Evolutionary conservation across 2,113 vertebrate species (phyloP), one percentile per base, ranked within the genome.

Genomic region (Myotis yumanensis): DNA sequence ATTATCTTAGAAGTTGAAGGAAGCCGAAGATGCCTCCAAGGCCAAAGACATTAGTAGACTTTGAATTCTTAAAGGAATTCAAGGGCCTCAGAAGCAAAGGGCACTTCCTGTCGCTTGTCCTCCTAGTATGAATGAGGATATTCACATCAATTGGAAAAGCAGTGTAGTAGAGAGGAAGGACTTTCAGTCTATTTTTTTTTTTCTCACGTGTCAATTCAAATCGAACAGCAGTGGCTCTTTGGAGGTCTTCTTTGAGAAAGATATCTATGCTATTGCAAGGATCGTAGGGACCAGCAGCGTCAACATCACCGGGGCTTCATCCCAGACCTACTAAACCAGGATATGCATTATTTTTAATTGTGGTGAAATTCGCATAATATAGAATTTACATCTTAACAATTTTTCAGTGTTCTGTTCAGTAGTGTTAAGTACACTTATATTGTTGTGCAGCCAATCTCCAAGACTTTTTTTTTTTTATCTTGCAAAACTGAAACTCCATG

Each of bases 1-100:
- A 35, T 93, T 89, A 83, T 86, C 69, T 94, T 43, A 69, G 71
- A 95, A 72, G 32, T 76, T 18, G 75, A 75, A 88, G 69, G 57
- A 69, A 86, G 71, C 71, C 6, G 30, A 84, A 91, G 83, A 68
- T 68, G 46, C 20, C n/a, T 64, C 57, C 23, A 86, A 93, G 57
- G 35, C 52, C 89, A 89, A 94, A 89, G 20, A 25, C 48, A 57
- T 84, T 83, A 72, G 71, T 83, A 81, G 37, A 93, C 12, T 48
- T 23, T 84, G 57, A 59, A 89, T 28, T 92, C 14, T 37, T 79
- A 66, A 22, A 18, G 35, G 25, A 96, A 64, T 15, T 18, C 30
- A 76, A 69, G 8, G 40, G 7, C 23, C 37, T 64, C 14, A 52
- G n/a, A 79, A 89, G 30, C 23, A 64, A 35, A 28, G 43, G n/a